A percentile compares a stretch with the other conserved stretches of the same genome.
Evolutionary conservation across 2,797 vertebrate species (phyloP).

Genomic region (Luscinia luscinia): DNA sequence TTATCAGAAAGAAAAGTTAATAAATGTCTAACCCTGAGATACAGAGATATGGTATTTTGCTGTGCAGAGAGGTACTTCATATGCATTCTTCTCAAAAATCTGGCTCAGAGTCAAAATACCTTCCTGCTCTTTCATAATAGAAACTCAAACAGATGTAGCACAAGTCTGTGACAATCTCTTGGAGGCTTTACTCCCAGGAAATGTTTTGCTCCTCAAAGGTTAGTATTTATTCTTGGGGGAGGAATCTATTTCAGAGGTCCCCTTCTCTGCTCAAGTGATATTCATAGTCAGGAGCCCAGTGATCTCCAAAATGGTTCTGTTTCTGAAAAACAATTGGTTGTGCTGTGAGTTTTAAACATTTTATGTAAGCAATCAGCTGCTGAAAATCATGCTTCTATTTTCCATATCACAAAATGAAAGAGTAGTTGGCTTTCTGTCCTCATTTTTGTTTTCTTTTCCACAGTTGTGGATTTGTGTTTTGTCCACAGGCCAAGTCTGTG

Average conservation of each 20-base stretch:
- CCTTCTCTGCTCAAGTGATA: background rate
- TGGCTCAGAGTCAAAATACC: slow-evolving; percentile 7
- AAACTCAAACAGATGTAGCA: background rate
- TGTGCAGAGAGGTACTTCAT: background rate
- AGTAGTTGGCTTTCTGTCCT: slow-evolving; percentile 43
- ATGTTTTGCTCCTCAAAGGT: background rate
- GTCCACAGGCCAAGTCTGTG: slow-evolving; percentile 53
- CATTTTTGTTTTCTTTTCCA: slow-evolving; percentile 48
- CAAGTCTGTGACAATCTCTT: background rate
- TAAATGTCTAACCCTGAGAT: background rate
- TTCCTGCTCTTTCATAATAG: background rate
- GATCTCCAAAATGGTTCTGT: background rate
- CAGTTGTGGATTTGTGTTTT: slow-evolving; percentile 48
- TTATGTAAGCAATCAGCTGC: slow-evolving; percentile 7
- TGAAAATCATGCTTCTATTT: slow-evolving; percentile 49
- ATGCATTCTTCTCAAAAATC: slow-evolving; percentile 1
- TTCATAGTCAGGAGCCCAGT: background rate
- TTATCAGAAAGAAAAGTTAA: background rate
- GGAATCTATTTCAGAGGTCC: background rate
- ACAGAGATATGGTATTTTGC: background rate
- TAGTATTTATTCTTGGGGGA: background rate
- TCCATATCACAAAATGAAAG: slow-evolving; percentile 18
- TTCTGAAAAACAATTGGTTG: background rate
- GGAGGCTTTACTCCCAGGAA: background rate
- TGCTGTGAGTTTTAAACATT: slow-evolving; percentile 10